These are phyloP conservation scores for Cyclophora albipunctata DNA, from an alignment of 2,888 invertebrate species.

Conservation along the genomic window DNA sequence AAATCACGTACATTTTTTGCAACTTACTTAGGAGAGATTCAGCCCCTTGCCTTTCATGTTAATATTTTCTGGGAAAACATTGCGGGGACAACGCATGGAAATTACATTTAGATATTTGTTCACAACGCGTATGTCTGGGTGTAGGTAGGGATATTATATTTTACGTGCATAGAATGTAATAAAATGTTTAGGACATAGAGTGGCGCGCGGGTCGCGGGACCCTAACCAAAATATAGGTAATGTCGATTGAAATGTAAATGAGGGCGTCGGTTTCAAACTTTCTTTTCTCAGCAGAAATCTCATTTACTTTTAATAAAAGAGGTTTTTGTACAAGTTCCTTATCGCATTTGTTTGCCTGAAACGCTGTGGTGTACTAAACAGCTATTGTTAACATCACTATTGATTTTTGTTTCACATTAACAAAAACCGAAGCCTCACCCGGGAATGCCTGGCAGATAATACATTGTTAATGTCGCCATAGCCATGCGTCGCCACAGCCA, in stretches of 20 bases:
- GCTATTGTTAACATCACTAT: background rate
- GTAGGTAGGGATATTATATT: slow-evolving; percentile 73
- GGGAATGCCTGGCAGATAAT: too few species aligned
- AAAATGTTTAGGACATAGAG: slow-evolving; percentile 66
- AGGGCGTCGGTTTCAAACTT: slow-evolving; percentile 52
- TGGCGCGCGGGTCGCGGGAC: slow-evolving; percentile 15
- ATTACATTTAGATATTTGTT: slow-evolving; percentile 76
- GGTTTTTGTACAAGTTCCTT: slow-evolving; percentile 27
- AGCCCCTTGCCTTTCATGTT: slow-evolving; percentile 73
- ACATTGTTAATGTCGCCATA: too few species aligned
- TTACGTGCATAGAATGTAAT: slow-evolving; percentile 73
- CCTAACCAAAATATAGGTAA: slow-evolving; percentile 44
- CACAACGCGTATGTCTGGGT: slow-evolving; percentile 66
- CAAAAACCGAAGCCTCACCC: too few species aligned
- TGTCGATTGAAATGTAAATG: slow-evolving; percentile 70
- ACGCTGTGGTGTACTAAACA: slow-evolving; percentile 4
- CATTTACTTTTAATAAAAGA: slow-evolving; percentile 42
- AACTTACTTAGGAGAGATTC: slow-evolving; percentile 75
- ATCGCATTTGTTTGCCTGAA: slow-evolving; percentile 24
- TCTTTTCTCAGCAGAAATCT: slow-evolving; percentile 35
- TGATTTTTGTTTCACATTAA: too few species aligned
- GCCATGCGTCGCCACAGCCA: too few species aligned
- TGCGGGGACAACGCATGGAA: slow-evolving; percentile 75
- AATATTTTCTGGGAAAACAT: slow-evolving; percentile 75
- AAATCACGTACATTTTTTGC: slow-evolving; percentile 77